Evolutionary conservation across 2,797 vertebrate genomes (phyloP), one percentile per base, ranked within the genome.

Genomic region (Hipposideros larvatus): DNA sequence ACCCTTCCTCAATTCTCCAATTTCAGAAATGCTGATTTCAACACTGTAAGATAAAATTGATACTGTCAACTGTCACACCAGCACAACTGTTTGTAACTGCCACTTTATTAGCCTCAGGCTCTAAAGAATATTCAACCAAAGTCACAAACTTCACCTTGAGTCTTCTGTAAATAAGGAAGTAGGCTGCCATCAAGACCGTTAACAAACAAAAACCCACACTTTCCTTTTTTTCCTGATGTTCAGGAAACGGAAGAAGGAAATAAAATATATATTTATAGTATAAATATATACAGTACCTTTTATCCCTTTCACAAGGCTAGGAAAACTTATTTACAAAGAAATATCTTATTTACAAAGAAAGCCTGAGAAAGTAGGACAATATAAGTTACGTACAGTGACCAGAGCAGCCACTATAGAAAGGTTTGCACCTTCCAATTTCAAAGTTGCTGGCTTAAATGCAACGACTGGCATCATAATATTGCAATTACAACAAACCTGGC

Each of bases 311-410:
- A 79, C 43, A 79, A 74, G 34, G 18, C 16, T 74, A n/a, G 21
- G 24, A 91, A 94, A 88, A 91, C 57, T 90, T 37, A 92, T 74
- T 90, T 92, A 84, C 37, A 92, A 83, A 78, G 8, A 86, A 37
- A 37, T 37, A 37, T 37, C 57, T 90, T 37, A 92, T 74, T 90
- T 92, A 84, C 37, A 92, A 83, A 78, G 37, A 37, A 3, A 55
- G 22, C 24, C 75, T 53, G 34, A 53, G 19, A 79, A 71, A 9
- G 51, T 21, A 71, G 26, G 65, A 88, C 51, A 91, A 59, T 70
- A 21, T 34, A 91, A 61, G 37, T 75, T 48, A 55, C 2, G 22
- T 74, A 66, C 26, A 84, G 41, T n/a, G 74, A 90, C 74, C 61
- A 94, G 6, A 75, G 66, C 14, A 51, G 46, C 26, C 55, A 65